A percentile compares a stretch with the other conserved stretches of the same genome.
phyloP scores from a whole-genome alignment of 2,888 invertebrate species.

The Terebella lapidaria region DNA sequence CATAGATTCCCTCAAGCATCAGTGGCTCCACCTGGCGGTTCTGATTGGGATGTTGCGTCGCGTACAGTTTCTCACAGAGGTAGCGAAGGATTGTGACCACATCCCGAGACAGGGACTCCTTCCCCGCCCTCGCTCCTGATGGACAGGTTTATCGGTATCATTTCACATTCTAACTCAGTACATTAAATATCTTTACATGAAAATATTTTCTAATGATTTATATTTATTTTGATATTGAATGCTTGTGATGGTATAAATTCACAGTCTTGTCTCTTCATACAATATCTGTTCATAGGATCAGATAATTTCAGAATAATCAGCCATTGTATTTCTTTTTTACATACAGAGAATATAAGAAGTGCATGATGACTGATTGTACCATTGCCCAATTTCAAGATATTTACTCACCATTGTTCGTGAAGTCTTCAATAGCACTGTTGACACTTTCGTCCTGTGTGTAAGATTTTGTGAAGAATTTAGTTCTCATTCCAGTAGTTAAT shows the following conservation, averaged over 20 bases:
- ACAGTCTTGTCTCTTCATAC: too few species aligned
- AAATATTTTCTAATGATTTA: background rate
- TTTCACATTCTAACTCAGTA: background rate
- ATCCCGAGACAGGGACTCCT: slow-evolving; percentile 58
- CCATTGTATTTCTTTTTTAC: too few species aligned
- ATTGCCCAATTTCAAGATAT: too few species aligned
- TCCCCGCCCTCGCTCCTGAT: slow-evolving; percentile 4
- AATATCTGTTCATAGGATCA: too few species aligned
- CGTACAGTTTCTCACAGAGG: slow-evolving; percentile 71
- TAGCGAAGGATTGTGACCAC: slow-evolving; percentile 62
- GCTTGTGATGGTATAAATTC: too few species aligned
- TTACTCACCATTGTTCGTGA: background rate
- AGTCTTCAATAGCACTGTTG: background rate
- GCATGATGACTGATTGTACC: too few species aligned
- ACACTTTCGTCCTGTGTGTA: background rate
- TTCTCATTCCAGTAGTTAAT: too few species aligned
- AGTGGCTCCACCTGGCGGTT: slow-evolving; percentile 63
- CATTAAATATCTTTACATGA: background rate
- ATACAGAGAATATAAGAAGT: too few species aligned
- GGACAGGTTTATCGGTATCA: background rate
- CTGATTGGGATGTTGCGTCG: background rate
- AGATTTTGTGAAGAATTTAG: background rate
- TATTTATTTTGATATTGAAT: too few species aligned
- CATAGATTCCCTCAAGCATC: slow-evolving; percentile 79
- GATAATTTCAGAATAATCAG: too few species aligned